Conservation (phyloP, 2,797 vertebrate species). For the Morelia viridis region DNA sequence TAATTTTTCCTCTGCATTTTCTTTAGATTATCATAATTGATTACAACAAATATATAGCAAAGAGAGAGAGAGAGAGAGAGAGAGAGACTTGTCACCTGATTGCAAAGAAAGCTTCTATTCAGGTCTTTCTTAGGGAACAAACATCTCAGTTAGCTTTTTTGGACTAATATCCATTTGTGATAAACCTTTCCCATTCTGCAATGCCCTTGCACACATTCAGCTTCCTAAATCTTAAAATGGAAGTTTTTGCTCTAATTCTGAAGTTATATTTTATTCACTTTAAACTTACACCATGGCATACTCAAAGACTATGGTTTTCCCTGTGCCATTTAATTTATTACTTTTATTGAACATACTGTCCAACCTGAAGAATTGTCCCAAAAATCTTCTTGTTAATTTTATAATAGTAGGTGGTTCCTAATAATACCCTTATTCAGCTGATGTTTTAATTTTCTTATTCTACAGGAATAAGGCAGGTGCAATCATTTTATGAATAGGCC, state of each 20-base stretch:
- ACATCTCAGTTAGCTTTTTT: background rate
- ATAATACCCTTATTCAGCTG: background rate
- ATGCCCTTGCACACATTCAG: background rate
- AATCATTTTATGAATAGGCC: background rate
- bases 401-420: background rate
- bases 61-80: background rate
- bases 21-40: background rate
- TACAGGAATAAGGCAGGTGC: background rate
- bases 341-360: background rate
- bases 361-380: background rate
- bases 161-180: background rate
- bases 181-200: background rate
- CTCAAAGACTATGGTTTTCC: background rate
- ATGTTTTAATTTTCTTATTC: background rate
- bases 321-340: background rate
- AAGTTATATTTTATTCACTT: background rate
- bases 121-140: background rate
- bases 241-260: background rate
- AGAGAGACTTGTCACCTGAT: background rate
- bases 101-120: background rate
- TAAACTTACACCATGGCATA: background rate
- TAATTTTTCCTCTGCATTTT: too few species aligned
- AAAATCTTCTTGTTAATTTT: background rate
- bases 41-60: background rate
- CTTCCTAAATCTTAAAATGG: background rate